Percentiles rank a stretch among this genome's conserved stretches.
phyloP scores from a whole-genome alignment of 2,113 vertebrate species.

The Brachyhypopomus occidentalis region DNA sequence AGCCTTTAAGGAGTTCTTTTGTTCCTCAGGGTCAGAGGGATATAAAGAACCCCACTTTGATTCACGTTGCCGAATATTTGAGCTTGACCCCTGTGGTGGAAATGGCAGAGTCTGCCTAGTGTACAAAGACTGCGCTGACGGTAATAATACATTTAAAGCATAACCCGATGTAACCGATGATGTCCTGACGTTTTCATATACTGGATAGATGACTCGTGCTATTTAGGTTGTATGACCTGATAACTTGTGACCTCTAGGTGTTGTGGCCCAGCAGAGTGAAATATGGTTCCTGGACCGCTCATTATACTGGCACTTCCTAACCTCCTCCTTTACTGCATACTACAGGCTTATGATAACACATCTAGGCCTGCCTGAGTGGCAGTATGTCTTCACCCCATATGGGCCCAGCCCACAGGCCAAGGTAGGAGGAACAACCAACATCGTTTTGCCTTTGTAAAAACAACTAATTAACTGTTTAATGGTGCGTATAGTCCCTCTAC shows the following conservation, averaged over 20 bases:
- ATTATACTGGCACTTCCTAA: slow-evolving; percentile 92
- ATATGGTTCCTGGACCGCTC: slow-evolving; percentile 96
- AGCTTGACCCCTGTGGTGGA: slow-evolving; percentile 88
- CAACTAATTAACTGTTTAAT: not conserved
- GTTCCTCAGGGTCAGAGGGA: slow-evolving; percentile 57
- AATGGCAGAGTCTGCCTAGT: slow-evolving; percentile 94
- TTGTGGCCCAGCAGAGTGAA: slow-evolving; percentile 79
- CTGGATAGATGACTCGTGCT: not conserved
- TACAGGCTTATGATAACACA: slow-evolving; percentile 94
- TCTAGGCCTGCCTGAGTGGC: slow-evolving; percentile 95
- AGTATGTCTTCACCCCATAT: slow-evolving; percentile 89
- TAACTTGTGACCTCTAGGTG: slow-evolving; percentile 68
- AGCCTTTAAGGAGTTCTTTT: slow-evolving; percentile 34
- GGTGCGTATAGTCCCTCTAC: not conserved
- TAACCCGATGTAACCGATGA: not conserved
- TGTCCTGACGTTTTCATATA: not conserved
- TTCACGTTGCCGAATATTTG: slow-evolving; percentile 86
- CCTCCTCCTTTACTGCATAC: slow-evolving; percentile 88
- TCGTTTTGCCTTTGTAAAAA: not conserved
- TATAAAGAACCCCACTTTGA: slow-evolving; percentile 86
- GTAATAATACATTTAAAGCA: slow-evolving; percentile 60
- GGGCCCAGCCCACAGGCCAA: slow-evolving; percentile 92
- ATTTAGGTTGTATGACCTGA: slow-evolving; percentile 1
- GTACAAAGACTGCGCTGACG: slow-evolving; percentile 86
- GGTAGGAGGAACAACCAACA: slow-evolving; percentile 68